A percentile compares a stretch with the other conserved stretches of the same genome.
phyloP scores from a whole-genome alignment of 1,140 invertebrate species.

The Lethocerus indicus region DNA sequence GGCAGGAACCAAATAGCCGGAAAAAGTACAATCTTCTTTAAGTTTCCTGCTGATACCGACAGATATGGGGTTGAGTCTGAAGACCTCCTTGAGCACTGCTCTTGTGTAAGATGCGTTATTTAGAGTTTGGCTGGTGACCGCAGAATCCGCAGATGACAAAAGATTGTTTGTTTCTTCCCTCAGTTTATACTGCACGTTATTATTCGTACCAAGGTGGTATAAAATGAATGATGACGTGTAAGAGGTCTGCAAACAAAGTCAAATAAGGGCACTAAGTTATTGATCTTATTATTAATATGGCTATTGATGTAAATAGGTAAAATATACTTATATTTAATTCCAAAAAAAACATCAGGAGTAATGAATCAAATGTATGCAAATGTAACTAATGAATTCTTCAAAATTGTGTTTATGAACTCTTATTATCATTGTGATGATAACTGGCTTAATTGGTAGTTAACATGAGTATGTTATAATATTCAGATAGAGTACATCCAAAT shows the following conservation, averaged over 20 bases:
- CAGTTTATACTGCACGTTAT: conserved; percentile 50
- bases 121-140: conserved; percentile 38
- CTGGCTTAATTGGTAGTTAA: too few species aligned
- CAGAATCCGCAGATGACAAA: conserved; percentile 25
- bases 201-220: conserved; percentile 62
- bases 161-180: conserved; percentile 41
- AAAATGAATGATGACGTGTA: conserved; percentile 62
- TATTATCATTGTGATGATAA: too few species aligned
- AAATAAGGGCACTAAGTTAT: too few species aligned
- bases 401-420: too few species aligned
- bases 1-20: conserved; percentile 67
- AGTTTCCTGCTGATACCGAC: conserved; percentile 64
- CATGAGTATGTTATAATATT: too few species aligned
- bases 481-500: too few species aligned
- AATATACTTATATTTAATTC: too few species aligned
- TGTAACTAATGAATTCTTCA: too few species aligned
- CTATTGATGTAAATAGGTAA: too few species aligned
- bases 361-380: too few species aligned
- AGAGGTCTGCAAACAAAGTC: conserved; percentile 62
- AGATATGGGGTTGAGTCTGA: conserved; percentile 67
- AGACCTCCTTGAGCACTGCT: conserved; percentile 67
- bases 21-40: conserved; percentile 54
- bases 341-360: too few species aligned
- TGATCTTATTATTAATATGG: too few species aligned
- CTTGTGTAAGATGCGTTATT: conserved; percentile 48